phyloP scores from a whole-genome alignment of 2,888 invertebrate species.

The Smittia aterrima region DNA sequence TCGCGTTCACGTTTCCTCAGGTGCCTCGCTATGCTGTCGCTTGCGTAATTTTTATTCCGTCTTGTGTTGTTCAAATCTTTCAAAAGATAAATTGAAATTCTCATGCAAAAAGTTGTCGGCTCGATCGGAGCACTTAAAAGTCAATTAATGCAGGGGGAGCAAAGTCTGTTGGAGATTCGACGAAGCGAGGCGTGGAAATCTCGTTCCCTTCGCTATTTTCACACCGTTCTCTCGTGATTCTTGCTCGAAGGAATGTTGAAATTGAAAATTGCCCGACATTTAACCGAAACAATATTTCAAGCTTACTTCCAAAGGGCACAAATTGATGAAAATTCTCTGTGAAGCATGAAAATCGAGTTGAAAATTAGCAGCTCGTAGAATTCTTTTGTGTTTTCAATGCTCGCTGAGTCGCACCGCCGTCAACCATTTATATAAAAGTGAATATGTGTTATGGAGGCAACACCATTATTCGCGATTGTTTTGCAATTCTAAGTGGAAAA shows the following conservation, averaged over 20 bases:
- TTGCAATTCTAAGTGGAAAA: slow-evolving; percentile 39
- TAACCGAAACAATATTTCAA: neutral
- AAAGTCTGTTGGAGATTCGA: neutral
- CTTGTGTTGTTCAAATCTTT: neutral
- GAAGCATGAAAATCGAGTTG: neutral
- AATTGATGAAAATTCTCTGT: neutral
- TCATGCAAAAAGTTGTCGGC: neutral
- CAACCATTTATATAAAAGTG: slow-evolving; percentile 20
- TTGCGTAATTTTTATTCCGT: neutral
- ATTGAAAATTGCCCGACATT: slow-evolving; percentile 34
- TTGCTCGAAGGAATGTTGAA: slow-evolving; percentile 21
- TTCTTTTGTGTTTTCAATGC: neutral
- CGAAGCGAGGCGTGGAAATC: neutral
- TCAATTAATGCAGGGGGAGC: neutral
- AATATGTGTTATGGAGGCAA: slow-evolving; percentile 37
- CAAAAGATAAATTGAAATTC: slow-evolving; percentile 9
- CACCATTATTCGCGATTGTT: slow-evolving; percentile 29
- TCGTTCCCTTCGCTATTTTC: slow-evolving; percentile 9
- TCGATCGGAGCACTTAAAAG: neutral
- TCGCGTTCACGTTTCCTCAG: neutral
- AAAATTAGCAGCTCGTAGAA: slow-evolving; percentile 33
- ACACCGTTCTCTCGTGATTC: slow-evolving; percentile 1
- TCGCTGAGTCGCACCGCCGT: slow-evolving; percentile 1
- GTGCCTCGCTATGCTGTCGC: neutral
- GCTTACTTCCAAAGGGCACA: neutral